Conservation (phyloP, 1,140 invertebrate species). For the Acromyrmex echinatior region DNA sequence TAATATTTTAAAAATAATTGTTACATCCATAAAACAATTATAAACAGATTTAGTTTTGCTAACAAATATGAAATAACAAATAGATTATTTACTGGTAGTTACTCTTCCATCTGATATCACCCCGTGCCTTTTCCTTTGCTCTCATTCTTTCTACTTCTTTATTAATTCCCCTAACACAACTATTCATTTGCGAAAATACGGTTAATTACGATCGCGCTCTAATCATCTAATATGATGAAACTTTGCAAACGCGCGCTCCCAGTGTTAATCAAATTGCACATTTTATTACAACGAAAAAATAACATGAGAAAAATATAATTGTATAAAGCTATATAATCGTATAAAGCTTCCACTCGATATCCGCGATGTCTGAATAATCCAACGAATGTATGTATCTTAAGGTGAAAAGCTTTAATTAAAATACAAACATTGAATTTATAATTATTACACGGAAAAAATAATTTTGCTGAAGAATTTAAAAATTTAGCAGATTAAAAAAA, state of each 20-base stretch:
- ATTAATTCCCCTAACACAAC: neutral
- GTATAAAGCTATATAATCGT: neutral
- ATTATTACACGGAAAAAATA: neutral
- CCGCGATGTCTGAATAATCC: neutral
- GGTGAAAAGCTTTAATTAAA: neutral
- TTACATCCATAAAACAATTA: neutral
- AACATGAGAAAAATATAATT: neutral
- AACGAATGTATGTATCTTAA: neutral
- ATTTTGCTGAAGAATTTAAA: neutral
- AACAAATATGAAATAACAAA: constrained; percentile 2
- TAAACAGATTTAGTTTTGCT: neutral
- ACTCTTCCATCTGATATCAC: neutral
- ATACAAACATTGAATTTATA: neutral
- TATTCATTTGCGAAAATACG: neutral
- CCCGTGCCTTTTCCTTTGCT: neutral
- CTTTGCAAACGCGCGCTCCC: neutral
- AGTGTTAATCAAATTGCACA: neutral
- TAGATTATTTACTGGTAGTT: neutral
- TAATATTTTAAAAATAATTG: neutral
- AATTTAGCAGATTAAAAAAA: too few relatives aligned
- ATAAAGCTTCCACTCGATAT: neutral
- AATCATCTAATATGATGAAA: neutral
- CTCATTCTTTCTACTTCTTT: neutral
- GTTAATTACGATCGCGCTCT: neutral
- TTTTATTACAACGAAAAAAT: neutral